These are phyloP conservation scores for Pachydiplax longipennis DNA, from an alignment of 2,888 invertebrate species.

Conservation along the genomic window DNA sequence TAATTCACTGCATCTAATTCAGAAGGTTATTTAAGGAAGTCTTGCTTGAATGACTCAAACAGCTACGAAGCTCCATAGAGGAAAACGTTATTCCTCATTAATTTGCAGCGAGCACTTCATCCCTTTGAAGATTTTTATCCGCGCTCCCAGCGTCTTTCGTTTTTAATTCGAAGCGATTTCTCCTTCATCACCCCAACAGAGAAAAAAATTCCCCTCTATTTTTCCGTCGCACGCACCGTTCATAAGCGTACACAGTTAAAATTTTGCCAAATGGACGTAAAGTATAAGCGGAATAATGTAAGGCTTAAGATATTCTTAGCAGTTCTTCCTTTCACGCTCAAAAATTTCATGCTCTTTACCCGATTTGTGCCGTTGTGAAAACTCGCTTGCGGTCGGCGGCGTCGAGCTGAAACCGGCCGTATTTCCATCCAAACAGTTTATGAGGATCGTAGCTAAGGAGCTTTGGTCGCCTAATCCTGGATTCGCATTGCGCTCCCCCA, in stretches of 20 bases:
- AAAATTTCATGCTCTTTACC: constrained; percentile 29
- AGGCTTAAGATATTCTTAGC: constrained; percentile 1
- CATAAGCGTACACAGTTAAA: constrained; percentile 6
- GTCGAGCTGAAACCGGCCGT: not conserved
- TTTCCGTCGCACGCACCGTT: not conserved
- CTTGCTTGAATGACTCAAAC: too few species aligned
- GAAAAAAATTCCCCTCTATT: not conserved
- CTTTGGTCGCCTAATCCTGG: constrained; percentile 34
- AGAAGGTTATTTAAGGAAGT: too few species aligned
- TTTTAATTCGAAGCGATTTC: not conserved
- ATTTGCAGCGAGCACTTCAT: not conserved
- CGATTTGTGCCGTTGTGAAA: constrained; percentile 35
- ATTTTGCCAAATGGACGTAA: not conserved
- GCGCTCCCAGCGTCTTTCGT: not conserved
- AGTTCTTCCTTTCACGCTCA: constrained; percentile 17
- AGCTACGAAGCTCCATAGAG: not conserved
- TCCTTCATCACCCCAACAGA: not conserved
- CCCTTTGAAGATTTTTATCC: not conserved
- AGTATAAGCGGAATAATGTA: constrained; percentile 13
- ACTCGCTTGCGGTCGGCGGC: constrained; percentile 30
- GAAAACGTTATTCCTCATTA: not conserved
- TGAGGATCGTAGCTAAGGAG: constrained; percentile 42
- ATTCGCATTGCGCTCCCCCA: not conserved
- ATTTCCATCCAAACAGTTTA: constrained; percentile 33
- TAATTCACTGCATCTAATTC: not conserved